Evolutionary conservation across 1,140 invertebrate species (phyloP).

Genomic region (Plodia interpunctella): DNA sequence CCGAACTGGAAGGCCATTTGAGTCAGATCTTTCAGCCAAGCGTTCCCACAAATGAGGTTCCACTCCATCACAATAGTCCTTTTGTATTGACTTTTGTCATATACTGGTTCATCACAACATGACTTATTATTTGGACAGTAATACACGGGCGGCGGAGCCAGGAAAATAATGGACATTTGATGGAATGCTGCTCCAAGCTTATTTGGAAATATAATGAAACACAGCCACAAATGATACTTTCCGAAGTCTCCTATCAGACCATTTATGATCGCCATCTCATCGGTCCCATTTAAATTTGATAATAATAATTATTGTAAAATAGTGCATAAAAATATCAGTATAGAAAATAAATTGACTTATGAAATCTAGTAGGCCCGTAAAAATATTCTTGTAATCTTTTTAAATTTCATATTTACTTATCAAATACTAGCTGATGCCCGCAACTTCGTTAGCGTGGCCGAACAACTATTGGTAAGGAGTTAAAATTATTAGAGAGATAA

Average conservation of each 20-base stretch:
- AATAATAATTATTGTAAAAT: background rate
- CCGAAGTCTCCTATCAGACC: constrained; percentile 75
- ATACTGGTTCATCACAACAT: constrained; percentile 77
- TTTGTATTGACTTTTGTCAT: constrained; percentile 80
- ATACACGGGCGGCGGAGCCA: constrained; percentile 77
- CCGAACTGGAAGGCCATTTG: constrained; percentile 77
- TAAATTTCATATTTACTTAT: no score
- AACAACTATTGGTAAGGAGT: no score
- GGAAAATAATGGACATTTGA: constrained; percentile 80
- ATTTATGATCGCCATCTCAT: constrained; percentile 38
- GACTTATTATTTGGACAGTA: constrained; percentile 52
- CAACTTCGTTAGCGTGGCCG: no score
- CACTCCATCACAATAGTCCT: constrained; percentile 85
- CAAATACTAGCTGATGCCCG: no score
- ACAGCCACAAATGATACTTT: constrained; percentile 82
- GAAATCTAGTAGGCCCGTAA: background rate
- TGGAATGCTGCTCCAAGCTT: constrained; percentile 85
- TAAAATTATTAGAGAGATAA: no score
- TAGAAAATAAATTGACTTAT: constrained; percentile 11
- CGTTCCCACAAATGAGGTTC: constrained; percentile 82
- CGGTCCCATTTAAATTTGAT: constrained; percentile 6
- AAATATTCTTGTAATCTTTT: no score
- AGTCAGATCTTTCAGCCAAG: constrained; percentile 81
- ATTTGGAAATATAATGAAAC: constrained; percentile 79
- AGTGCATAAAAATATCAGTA: background rate